Evolutionary conservation across 2,113 vertebrate genomes (phyloP).

Genomic region (Rhinogobius similis): DNA sequence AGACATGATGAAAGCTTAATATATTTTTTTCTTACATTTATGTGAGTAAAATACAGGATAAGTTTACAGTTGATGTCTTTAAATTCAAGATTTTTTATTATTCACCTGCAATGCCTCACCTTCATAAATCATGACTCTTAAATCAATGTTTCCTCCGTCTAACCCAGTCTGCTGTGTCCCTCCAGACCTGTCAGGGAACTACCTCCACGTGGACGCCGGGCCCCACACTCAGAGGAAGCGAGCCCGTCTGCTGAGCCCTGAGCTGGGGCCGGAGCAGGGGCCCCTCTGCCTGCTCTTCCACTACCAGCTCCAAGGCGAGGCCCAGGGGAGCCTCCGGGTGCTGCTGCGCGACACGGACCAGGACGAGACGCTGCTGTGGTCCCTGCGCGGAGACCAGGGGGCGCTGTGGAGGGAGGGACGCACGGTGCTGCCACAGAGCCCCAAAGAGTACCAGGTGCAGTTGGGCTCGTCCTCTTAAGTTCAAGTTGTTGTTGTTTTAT

Average conservation of each 20-base stretch:
- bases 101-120: too few species aligned
- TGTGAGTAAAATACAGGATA: too few species aligned
- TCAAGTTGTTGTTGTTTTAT: too few species aligned
- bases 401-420: slow-evolving; percentile 92
- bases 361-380: slow-evolving; percentile 90
- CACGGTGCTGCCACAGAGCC: slow-evolving; percentile 90
- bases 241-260: slow-evolving; percentile 88
- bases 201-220: slow-evolving; percentile 86
- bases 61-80: too few species aligned
- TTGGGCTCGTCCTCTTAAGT: too few species aligned
- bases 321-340: slow-evolving; percentile 84
- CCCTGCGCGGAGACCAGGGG: slow-evolving; percentile 87
- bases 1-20: too few species aligned
- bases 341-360: slow-evolving; percentile 84
- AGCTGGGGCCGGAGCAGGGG: slow-evolving; percentile 83
- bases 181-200: slow-evolving; percentile 82
- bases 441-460: slow-evolving; percentile 88
- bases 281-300: slow-evolving; percentile 91
- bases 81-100: too few species aligned
- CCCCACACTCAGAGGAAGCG: slow-evolving; percentile 82
- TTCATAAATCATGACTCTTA: too few species aligned
- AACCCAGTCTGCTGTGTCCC: background rate
- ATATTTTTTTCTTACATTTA: too few species aligned
- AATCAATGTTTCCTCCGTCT: too few species aligned
- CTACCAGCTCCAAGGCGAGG: slow-evolving; percentile 88